These are phyloP conservation scores for Setipinna tenuifilis DNA, from an alignment of 2,797 vertebrate species.

Conservation along the genomic window DNA sequence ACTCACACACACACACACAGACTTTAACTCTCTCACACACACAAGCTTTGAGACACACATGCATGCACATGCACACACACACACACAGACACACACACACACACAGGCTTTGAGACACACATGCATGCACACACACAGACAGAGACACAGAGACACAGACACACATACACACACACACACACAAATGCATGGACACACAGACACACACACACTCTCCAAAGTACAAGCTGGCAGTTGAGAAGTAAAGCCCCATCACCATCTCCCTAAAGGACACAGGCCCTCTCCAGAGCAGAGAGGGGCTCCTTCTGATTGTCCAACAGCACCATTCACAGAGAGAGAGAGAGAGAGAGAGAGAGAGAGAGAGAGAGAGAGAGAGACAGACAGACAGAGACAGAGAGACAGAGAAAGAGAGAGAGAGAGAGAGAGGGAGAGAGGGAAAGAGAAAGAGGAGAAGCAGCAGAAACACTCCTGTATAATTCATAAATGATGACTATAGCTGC, in stretches of 20 bases:
- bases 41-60: neutral
- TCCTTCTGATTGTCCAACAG: neutral
- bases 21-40: neutral
- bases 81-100: conserved; percentile 30
- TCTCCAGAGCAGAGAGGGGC: conserved; percentile 11
- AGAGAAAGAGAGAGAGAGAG: too few species aligned
- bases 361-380: neutral
- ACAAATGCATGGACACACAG: neutral
- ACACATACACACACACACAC: conserved; percentile 17
- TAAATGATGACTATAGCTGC: too few species aligned
- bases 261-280: neutral
- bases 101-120: conserved; percentile 7
- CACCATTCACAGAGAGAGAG: neutral
- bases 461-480: too few species aligned
- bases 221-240: neutral
- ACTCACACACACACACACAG: conserved; percentile 27
- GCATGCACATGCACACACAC: neutral
- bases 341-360: neutral
- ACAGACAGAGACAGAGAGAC: too few species aligned
- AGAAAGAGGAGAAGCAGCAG: too few species aligned
- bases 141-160: conserved; percentile 25
- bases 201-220: neutral
- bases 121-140: neutral
- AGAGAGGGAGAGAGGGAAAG: too few species aligned
- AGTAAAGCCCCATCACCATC: neutral